A percentile compares a stretch with the other conserved stretches of the same genome.
These are phyloP conservation scores for Sinocyclocheilus anophthalmus DNA, from an alignment of 2,113 vertebrate species.

Conservation along the genomic window DNA sequence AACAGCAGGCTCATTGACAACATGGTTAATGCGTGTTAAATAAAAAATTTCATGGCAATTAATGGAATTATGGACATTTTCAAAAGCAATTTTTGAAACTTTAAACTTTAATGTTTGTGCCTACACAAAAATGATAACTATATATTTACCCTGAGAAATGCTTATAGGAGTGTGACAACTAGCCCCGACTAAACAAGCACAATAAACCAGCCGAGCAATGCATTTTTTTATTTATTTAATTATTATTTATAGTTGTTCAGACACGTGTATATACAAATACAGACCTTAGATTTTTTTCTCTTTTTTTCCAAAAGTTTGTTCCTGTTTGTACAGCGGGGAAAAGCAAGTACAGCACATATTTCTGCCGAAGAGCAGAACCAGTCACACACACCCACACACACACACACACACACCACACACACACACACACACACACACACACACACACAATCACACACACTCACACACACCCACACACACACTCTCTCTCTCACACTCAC, in stretches of 20 bases:
- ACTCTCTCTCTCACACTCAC: not conserved
- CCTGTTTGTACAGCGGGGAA: slow-evolving; percentile 86
- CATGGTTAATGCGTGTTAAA: too few relatives aligned
- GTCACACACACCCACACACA: slow-evolving; percentile 24
- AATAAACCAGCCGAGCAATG: slow-evolving; percentile 65
- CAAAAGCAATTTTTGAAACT: too few relatives aligned
- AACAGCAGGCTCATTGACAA: too few relatives aligned
- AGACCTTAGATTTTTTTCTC: slow-evolving; percentile 76
- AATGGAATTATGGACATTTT: too few relatives aligned
- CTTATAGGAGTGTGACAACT: not conserved
- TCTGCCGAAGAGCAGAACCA: slow-evolving; percentile 72
- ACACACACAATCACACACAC: not conserved
- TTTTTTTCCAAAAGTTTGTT: slow-evolving; percentile 76
- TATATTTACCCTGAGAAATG: not conserved
- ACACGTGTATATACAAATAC: slow-evolving; percentile 99
- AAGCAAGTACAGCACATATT: slow-evolving; percentile 88
- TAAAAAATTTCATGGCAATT: too few relatives aligned
- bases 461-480: not conserved
- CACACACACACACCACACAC: too few relatives aligned
- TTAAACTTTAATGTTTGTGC: too few relatives aligned
- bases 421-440: slow-evolving; percentile 12
- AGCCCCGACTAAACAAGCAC: not conserved
- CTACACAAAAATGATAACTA: too few relatives aligned
- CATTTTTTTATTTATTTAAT: slow-evolving; percentile 74
- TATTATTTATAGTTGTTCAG: slow-evolving; percentile 98